Evolutionary conservation across 37 sponge, comb jelly and placozoan species (phyloP).

Genomic region (Ephydatia muelleri): DNA sequence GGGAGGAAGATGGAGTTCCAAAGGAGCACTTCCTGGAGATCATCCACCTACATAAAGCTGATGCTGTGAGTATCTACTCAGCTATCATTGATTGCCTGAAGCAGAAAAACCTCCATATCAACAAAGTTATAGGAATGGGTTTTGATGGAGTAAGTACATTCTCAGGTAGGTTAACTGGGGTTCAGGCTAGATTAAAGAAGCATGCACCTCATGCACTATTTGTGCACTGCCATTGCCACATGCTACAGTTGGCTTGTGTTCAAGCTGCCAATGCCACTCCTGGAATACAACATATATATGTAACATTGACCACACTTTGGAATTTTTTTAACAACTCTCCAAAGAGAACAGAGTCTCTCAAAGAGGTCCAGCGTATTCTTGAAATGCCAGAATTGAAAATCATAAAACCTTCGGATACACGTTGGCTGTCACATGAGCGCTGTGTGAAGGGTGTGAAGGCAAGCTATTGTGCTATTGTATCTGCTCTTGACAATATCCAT

Average conservation of each 20-base stretch:
- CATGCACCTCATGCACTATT: conserved; percentile 62
- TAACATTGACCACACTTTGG: conserved; percentile 52
- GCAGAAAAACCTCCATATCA: conserved; percentile 43
- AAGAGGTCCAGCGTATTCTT: conserved; percentile 50
- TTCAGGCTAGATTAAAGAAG: conserved; percentile 39
- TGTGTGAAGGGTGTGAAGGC: conserved; percentile 70
- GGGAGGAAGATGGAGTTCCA: conserved; percentile 76
- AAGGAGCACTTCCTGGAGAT: conserved; percentile 74
- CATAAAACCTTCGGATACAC: conserved; percentile 59
- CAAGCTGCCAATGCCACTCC: conserved; percentile 66
- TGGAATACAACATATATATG: conserved; percentile 54
- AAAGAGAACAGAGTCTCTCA: conserved; percentile 49
- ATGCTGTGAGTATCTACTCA: conserved; percentile 34
- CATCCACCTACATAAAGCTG: conserved; percentile 53
- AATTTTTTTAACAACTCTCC: conserved; percentile 54
- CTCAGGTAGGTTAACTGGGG: conserved; percentile 56
- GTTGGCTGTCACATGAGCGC: conserved; percentile 72
- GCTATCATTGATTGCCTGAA: conserved; percentile 63
- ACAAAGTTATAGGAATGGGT: conserved; percentile 54
- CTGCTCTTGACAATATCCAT: conserved; percentile 49
- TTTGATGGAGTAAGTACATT: conserved; percentile 76
- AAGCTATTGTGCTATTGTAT: conserved; percentile 53
- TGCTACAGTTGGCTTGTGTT: conserved; percentile 67
- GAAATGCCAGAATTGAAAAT: conserved; percentile 68
- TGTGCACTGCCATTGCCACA: conserved; percentile 58